Evolutionary conservation across 1,140 invertebrate genomes (phyloP).

Genomic region (silkworm (Bombyx mori)): ASM3026992v2 NC_085116.1:8108501-8109000

Average conservation of each 20-base stretch:
- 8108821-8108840: constrained; percentile 52
- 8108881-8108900: constrained; percentile 45
- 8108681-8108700: neutral
- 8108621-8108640: too few relatives aligned
- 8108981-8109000: too few relatives aligned
- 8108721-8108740: neutral
- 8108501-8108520: too few relatives aligned
- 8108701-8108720: too few relatives aligned
- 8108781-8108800: constrained; percentile 35
- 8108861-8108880: constrained; percentile 39
- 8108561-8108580: too few relatives aligned
- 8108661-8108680: neutral
- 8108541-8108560: too few relatives aligned
- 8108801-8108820: constrained; percentile 40
- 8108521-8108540: too few relatives aligned
- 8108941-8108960: too few relatives aligned
- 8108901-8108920: constrained; percentile 46
- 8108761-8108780: constrained; percentile 17
- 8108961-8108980: too few relatives aligned
- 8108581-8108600: too few relatives aligned
- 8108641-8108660: too few relatives aligned
- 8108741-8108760: constrained; percentile 26
- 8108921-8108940: constrained; percentile 13
- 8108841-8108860: constrained; percentile 55
- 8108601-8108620: too few relatives aligned